phyloP scores from a whole-genome alignment of 2,888 invertebrate species.

The Chesias legatella region DNA sequence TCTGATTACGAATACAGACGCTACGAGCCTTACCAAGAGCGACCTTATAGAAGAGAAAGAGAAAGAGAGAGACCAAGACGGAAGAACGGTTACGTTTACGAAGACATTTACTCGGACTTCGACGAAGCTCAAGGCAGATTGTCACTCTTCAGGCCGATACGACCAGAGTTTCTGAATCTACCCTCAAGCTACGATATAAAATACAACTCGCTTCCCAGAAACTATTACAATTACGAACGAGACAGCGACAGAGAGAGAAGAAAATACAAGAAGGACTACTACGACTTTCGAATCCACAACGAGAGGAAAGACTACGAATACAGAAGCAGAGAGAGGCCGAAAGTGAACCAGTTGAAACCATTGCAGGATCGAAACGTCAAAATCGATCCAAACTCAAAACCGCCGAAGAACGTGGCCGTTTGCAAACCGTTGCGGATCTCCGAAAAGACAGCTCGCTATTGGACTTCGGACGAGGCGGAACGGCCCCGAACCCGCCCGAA shows the following conservation, averaged over 20 bases:
- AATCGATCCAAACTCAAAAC: slow-evolving; percentile 27
- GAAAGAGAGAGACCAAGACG: slow-evolving; percentile 50
- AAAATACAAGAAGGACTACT: slow-evolving; percentile 65
- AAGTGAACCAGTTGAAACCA: slow-evolving; percentile 21
- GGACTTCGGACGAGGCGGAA: slow-evolving; percentile 64
- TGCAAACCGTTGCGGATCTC: slow-evolving; percentile 66
- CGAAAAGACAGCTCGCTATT: slow-evolving; percentile 65
- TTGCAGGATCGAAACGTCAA: slow-evolving; percentile 29
- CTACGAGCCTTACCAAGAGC: slow-evolving; percentile 40
- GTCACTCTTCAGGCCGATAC: slow-evolving; percentile 71
- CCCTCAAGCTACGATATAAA: slow-evolving; percentile 63
- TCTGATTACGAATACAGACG: slow-evolving; percentile 51
- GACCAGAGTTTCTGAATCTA: slow-evolving; percentile 71
- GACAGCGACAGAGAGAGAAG: slow-evolving; percentile 43
- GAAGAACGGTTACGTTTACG: slow-evolving; percentile 72
- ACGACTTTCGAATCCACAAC: slow-evolving; percentile 68
- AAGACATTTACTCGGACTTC: slow-evolving; percentile 75
- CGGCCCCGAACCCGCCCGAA: slow-evolving; percentile 46
- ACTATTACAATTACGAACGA: slow-evolving; percentile 57
- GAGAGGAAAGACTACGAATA: slow-evolving; percentile 41
- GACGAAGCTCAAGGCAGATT: slow-evolving; percentile 72
- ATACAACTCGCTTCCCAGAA: slow-evolving; percentile 70
- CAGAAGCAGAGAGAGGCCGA: slow-evolving; percentile 18
- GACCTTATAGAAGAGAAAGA: slow-evolving; percentile 38
- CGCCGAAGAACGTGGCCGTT: slow-evolving; percentile 64